Evolutionary conservation across 2,113 vertebrate genomes (phyloP), one percentile per base, ranked within the genome.

Genomic region (Neotoma lepida): DNA sequence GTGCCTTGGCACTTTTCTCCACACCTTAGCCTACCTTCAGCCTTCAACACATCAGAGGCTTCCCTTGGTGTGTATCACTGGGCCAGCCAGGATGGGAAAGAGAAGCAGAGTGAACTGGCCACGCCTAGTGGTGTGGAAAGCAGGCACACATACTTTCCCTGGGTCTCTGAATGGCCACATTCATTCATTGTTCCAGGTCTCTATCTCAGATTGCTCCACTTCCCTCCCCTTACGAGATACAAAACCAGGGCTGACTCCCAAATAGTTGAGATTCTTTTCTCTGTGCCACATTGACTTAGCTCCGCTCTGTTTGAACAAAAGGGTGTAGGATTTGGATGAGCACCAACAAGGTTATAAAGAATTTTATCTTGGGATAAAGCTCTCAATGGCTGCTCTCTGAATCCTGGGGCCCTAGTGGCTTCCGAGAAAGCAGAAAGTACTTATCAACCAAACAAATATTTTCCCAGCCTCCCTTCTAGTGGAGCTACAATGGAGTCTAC

Each of bases 221-320:
- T 82, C 2, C 5, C 58, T 86, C 90, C 90, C 81, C 93, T 26
- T 9, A 24, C 4, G 74, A 94, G 84, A 76, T 18, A 86, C 68
- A 84, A 41, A 92, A 74, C 61, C 66, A 77, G 58, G 90, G 96
- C 63, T 71, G 87, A 64, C 89, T 76, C 96, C 87, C 39, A 44
- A 54, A 96, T 94, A 93, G 12, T 68, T 92, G 89, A 49, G 82
- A 97, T 97, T 94, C 95, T 92, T 94, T 80, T 86, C 93, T 90
- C 91, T 71, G 81, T 41, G 39, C 66, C 89, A 44, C 22, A 8
- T 73, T 35, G 66, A 77, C 49, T 88, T 88, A 70, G 71, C 84
- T 89, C 13, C 22, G 74, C 54, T 86, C 66, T 20, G 0, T 76
- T 80, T 58, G 87, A 71, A 96, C 89, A 94, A 95, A 88, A 89